Conservation (phyloP, 64 coral and sea anemone genomes). For the Cladopsammia gracilis region DNA sequence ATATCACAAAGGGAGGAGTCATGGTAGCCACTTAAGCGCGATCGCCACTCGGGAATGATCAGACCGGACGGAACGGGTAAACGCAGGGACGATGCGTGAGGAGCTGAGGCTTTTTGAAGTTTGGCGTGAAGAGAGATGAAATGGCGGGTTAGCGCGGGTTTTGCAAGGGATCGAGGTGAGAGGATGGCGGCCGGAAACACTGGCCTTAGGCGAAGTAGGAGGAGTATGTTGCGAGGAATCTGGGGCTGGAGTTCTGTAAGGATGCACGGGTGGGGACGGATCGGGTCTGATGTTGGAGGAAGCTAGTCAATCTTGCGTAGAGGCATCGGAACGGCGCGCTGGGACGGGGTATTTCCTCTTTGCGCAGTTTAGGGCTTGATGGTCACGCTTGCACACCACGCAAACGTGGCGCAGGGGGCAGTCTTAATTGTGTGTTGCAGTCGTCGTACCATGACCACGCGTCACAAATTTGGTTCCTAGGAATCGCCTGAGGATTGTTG, state of each 20-base stretch:
- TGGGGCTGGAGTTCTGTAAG: background rate
- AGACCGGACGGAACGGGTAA: slow-evolving; percentile 9
- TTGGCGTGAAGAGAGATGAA: slow-evolving; percentile 17
- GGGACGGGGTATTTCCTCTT: slow-evolving; percentile 8
- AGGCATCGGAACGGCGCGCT: background rate
- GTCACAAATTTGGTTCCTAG: slow-evolving; percentile 12
- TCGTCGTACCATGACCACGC: too few species aligned
- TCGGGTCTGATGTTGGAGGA: too few species aligned
- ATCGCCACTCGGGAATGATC: background rate
- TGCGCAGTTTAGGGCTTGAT: slow-evolving; percentile 29
- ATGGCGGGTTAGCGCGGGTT: background rate
- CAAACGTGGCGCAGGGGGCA: slow-evolving; percentile 32
- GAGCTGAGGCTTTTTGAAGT: background rate
- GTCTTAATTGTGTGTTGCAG: slow-evolving; percentile 35
- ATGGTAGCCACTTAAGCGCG: slow-evolving; percentile 6
- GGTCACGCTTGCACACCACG: slow-evolving; percentile 30
- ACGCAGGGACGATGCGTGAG: background rate
- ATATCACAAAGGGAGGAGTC: background rate
- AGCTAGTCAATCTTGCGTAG: slow-evolving; percentile 25
- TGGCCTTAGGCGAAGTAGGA: background rate
- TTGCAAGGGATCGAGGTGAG: background rate
- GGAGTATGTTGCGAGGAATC: background rate
- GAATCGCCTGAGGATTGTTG: background rate
- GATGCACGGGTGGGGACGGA: background rate
- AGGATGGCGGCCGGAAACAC: background rate